Conservation (phyloP, 2,113 vertebrate species). For the Vidua chalybeata region DNA sequence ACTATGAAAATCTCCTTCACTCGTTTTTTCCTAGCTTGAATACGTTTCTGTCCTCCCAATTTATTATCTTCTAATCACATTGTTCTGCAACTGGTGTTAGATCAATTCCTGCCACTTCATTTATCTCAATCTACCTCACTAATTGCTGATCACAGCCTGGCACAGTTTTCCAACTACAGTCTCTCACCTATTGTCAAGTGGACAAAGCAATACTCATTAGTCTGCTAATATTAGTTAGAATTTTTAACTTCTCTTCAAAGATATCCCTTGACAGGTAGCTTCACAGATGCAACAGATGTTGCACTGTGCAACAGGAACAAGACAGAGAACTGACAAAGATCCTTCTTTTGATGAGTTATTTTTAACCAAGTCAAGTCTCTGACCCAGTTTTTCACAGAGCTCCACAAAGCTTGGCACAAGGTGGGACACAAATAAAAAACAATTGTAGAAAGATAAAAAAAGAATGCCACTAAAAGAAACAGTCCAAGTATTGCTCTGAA, state of each 20-base stretch:
- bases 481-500: not conserved
- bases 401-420: not conserved
- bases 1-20: not conserved
- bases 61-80: not conserved
- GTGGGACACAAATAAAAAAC: not conserved
- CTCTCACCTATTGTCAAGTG: not conserved
- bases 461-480: not conserved
- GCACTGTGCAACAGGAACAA: not conserved
- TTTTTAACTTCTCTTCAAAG: not conserved
- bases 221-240: not conserved
- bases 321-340: constrained; percentile 4
- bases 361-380: constrained; percentile 40
- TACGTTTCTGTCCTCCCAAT: not conserved
- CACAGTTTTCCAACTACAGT: not conserved
- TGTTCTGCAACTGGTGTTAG: not conserved
- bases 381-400: constrained; percentile 18
- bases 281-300: not conserved
- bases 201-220: not conserved
- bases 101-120: not conserved
- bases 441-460: not conserved
- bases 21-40: not conserved
- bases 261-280: not conserved
- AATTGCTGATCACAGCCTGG: not conserved
- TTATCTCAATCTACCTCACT: not conserved
- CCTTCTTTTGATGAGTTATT: constrained; percentile 26